Percentiles rank a stretch among this genome's conserved stretches.
phyloP scores from a whole-genome alignment of 2,113 vertebrate species.

The Sinosuthora webbiana region DNA sequence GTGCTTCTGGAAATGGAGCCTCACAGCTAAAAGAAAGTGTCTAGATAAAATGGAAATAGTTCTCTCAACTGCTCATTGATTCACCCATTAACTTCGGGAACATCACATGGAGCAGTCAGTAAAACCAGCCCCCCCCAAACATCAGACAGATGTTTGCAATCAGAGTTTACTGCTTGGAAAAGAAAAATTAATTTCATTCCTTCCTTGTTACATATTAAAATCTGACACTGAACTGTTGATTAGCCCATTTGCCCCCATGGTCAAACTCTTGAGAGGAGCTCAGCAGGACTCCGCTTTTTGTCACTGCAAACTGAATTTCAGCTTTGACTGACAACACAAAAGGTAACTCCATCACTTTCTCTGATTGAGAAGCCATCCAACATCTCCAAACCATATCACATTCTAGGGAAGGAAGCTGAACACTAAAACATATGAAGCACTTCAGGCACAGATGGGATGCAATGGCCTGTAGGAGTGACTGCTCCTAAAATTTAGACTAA shows the following conservation, averaged over 20 bases:
- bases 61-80: not conserved
- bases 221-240: not conserved
- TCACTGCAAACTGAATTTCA: not conserved
- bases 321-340: not conserved
- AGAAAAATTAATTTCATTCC: not conserved
- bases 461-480: not conserved
- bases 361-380: not conserved
- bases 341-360: not conserved
- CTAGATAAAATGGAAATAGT: conserved; percentile 1
- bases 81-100: not conserved
- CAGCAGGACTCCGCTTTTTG: not conserved
- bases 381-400: not conserved
- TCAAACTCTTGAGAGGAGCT: not conserved
- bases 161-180: not conserved
- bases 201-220: not conserved
- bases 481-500: not conserved
- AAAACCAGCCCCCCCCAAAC: not conserved
- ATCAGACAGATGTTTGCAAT: not conserved
- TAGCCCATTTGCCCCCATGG: not conserved
- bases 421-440: not conserved
- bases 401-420: not conserved
- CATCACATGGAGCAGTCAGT: not conserved
- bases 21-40: not conserved
- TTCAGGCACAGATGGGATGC: not conserved
- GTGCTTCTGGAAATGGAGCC: not conserved